These are phyloP conservation scores for Octodon degus DNA, from an alignment of 2,113 vertebrate species.

Conservation along the genomic window DNA sequence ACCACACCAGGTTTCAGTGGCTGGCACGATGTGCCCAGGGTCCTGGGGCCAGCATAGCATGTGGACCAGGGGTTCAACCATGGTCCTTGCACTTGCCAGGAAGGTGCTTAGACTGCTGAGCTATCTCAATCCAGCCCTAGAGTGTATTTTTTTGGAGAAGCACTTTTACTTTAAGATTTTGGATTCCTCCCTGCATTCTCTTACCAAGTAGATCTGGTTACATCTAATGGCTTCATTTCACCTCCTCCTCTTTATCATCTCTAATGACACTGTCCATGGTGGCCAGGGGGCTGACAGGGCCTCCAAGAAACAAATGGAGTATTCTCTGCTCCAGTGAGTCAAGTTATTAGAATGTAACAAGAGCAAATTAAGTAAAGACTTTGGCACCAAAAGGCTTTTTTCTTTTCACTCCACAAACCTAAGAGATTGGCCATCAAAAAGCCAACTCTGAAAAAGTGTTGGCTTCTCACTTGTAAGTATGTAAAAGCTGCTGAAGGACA, in stretches of 20 bases:
- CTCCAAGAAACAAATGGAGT: conserved; percentile 73
- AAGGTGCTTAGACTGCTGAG: too few relatives aligned
- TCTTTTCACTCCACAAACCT: conserved; percentile 53
- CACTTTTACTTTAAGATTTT: conserved; percentile 12
- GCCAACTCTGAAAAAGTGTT: conserved; percentile 35
- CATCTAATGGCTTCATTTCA: not conserved
- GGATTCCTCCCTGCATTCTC: not conserved
- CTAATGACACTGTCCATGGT: conserved; percentile 18
- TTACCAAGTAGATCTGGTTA: conserved; percentile 38
- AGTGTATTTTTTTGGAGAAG: not conserved
- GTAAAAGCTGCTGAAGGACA: not conserved
- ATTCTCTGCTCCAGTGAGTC: conserved; percentile 83
- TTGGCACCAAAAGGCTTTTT: conserved; percentile 59
- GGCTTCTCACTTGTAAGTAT: not conserved
- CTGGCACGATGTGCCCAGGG: too few relatives aligned
- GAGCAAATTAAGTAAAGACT: conserved; percentile 81
- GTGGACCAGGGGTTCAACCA: too few relatives aligned
- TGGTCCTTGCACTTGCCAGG: too few relatives aligned
- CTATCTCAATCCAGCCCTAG: too few relatives aligned
- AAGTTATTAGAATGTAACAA: conserved; percentile 84
- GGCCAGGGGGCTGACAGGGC: conserved; percentile 42
- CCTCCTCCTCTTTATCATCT: conserved; percentile 43
- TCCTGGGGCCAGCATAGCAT: too few relatives aligned
- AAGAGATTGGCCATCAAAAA: conserved; percentile 54
- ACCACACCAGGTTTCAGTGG: too few relatives aligned